Evolutionary conservation across 92 coral and sea anemone species (phyloP).

Genomic region (Actinostola sp.): DNA sequence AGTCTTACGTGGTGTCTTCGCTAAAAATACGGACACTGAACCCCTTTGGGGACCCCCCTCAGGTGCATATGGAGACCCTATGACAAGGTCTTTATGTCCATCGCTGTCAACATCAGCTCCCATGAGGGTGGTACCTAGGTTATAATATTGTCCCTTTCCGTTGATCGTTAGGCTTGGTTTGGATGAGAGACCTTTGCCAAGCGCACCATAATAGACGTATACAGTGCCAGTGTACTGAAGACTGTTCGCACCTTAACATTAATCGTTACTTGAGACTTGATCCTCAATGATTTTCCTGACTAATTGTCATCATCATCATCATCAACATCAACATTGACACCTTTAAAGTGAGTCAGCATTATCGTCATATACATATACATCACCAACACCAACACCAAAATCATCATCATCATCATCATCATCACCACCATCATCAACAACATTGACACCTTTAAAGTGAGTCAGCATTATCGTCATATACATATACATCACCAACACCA

Average conservation of each 20-base stretch:
- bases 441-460: too few species aligned
- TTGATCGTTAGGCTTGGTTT: constrained; percentile 64
- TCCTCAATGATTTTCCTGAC: too few species aligned
- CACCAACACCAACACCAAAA: too few species aligned
- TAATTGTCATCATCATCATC: not conserved
- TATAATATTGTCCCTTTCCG: constrained; percentile 87
- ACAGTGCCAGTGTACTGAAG: constrained; percentile 89
- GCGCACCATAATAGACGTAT: constrained; percentile 75
- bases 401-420: not conserved
- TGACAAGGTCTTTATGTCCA: constrained; percentile 86
- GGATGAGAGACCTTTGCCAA: constrained; percentile 39
- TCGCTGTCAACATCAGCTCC: constrained; percentile 87
- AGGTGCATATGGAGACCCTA: constrained; percentile 95
- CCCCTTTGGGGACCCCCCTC: constrained; percentile 97
- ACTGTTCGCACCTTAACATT: constrained; percentile 77
- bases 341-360: too few species aligned
- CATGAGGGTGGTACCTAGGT: constrained; percentile 82
- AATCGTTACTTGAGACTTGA: too few species aligned
- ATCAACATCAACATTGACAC: not conserved
- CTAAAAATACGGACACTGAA: constrained; percentile 84
- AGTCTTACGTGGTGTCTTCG: constrained; percentile 60
- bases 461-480: too few species aligned
- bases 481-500: too few species aligned
- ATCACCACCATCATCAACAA: not conserved
- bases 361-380: too few species aligned